Percentiles rank a stretch among this genome's conserved stretches.
phyloP scores from a whole-genome alignment of 2,888 invertebrate species.

The Hybos culiciformis region DNA sequence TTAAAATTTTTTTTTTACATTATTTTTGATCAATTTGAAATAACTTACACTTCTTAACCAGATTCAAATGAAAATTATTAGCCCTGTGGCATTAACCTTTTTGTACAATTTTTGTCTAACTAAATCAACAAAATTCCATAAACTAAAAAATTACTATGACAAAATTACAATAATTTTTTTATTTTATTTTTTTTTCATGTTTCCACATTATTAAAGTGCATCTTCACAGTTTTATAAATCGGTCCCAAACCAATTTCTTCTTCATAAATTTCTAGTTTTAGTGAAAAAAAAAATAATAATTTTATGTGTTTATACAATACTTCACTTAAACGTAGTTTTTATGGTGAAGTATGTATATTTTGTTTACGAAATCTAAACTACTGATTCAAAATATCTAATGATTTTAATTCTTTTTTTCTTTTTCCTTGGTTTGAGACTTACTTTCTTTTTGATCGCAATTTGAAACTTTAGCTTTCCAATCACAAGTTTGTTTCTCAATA shows the following conservation, averaged over 20 bases:
- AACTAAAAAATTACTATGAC: neutral
- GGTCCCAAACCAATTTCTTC: neutral
- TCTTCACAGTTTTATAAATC: neutral
- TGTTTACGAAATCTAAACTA: conserved; percentile 15
- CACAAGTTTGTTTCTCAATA: conserved; percentile 95
- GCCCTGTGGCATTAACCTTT: too few relatives aligned
- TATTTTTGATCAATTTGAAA: too few relatives aligned
- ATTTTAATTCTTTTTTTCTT: conserved; percentile 15
- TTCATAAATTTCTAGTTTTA: neutral
- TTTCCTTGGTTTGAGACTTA: conserved; percentile 50
- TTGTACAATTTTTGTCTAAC: too few relatives aligned
- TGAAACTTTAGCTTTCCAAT: conserved; percentile 96
- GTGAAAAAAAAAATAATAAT: too few relatives aligned
- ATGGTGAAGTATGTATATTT: conserved; percentile 7
- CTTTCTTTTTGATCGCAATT: conserved; percentile 94
- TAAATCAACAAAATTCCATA: too few relatives aligned
- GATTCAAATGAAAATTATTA: too few relatives aligned
- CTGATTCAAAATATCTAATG: conserved; percentile 13
- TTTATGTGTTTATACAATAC: too few relatives aligned
- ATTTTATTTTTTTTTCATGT: neutral
- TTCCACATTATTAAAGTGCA: neutral
- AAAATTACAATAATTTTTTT: neutral
- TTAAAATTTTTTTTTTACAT: too few relatives aligned
- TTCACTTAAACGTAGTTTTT: too few relatives aligned
- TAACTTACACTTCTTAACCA: too few relatives aligned